These are phyloP conservation scores for Mythimna pallens DNA, from an alignment of 2,888 invertebrate genomes.

Conservation along the genomic window DNA sequence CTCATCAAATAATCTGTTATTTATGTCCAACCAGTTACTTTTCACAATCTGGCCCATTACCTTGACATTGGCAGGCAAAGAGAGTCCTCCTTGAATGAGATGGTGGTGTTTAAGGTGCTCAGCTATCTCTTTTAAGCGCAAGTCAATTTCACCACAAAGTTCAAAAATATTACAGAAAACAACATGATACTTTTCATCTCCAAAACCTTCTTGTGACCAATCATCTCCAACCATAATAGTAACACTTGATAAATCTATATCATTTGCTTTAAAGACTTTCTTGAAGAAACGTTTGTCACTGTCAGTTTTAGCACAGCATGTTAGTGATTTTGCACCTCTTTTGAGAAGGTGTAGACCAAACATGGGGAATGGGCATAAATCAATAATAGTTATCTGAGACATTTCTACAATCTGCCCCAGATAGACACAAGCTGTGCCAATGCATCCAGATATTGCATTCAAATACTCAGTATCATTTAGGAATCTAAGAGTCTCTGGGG, in stretches of 20 bases:
- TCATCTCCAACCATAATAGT: slow-evolving; percentile 79
- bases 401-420: slow-evolving; percentile 81
- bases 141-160: slow-evolving; percentile 90
- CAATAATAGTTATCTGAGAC: slow-evolving; percentile 84
- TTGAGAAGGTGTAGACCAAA: slow-evolving; percentile 91
- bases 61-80: slow-evolving; percentile 88
- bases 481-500: slow-evolving; percentile 81
- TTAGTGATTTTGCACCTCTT: slow-evolving; percentile 84
- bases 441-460: slow-evolving; percentile 79
- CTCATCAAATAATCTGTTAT: slow-evolving; percentile 90
- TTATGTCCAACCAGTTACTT: slow-evolving; percentile 90
- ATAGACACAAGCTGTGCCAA: slow-evolving; percentile 80
- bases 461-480: slow-evolving; percentile 88
- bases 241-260: slow-evolving; percentile 79
- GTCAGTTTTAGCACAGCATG: slow-evolving; percentile 82
- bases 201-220: slow-evolving; percentile 74
- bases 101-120: slow-evolving; percentile 75
- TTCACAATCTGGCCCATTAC: slow-evolving; percentile 91
- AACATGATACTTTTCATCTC: slow-evolving; percentile 85
- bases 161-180: slow-evolving; percentile 90
- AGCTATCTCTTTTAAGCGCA: slow-evolving; percentile 74
- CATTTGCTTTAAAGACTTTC: slow-evolving; percentile 82
- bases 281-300: slow-evolving; percentile 83
- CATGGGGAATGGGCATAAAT: slow-evolving; percentile 92
- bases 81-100: slow-evolving; percentile 83